These are phyloP conservation scores for Danaus melanippus DNA, from an alignment of 1,140 invertebrate species.

Conservation along the genomic window DNA sequence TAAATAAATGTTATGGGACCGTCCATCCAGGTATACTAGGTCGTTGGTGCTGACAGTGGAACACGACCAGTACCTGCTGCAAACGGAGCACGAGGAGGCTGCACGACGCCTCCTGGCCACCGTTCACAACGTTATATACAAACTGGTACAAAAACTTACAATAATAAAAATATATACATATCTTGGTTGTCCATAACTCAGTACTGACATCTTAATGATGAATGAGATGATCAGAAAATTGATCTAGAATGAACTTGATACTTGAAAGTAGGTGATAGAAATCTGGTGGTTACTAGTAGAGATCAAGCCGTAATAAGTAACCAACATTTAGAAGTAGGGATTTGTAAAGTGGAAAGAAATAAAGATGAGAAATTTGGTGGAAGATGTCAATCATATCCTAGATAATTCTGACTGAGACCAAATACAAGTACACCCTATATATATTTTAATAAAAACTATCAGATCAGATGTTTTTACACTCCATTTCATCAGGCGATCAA, in stretches of 20 bases:
- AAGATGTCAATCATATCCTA: too few species aligned
- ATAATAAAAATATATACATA: slow-evolving; percentile 13
- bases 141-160: slow-evolving; percentile 31
- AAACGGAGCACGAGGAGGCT: slow-evolving; percentile 50
- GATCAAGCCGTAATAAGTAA: too few species aligned
- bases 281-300: too few species aligned
- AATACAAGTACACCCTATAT: too few species aligned
- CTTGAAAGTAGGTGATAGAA: too few species aligned
- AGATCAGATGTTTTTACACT: too few species aligned
- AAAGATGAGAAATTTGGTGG: too few species aligned
- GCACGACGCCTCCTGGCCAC: slow-evolving; percentile 40
- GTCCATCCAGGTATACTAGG: slow-evolving; percentile 31
- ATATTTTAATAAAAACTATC: too few species aligned
- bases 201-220: background rate
- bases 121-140: slow-evolving; percentile 51
- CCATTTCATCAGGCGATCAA: too few species aligned
- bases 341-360: too few species aligned
- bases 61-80: slow-evolving; percentile 56
- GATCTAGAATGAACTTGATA: background rate
- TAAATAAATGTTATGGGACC: background rate
- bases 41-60: slow-evolving; percentile 45
- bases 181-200: background rate
- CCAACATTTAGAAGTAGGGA: too few species aligned
- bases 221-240: background rate
- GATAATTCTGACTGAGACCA: too few species aligned